These are phyloP conservation scores for Hippasteria phrygiana DNA, from an alignment of 53 echinoderm and acorn worm species.

Conservation along the genomic window DNA sequence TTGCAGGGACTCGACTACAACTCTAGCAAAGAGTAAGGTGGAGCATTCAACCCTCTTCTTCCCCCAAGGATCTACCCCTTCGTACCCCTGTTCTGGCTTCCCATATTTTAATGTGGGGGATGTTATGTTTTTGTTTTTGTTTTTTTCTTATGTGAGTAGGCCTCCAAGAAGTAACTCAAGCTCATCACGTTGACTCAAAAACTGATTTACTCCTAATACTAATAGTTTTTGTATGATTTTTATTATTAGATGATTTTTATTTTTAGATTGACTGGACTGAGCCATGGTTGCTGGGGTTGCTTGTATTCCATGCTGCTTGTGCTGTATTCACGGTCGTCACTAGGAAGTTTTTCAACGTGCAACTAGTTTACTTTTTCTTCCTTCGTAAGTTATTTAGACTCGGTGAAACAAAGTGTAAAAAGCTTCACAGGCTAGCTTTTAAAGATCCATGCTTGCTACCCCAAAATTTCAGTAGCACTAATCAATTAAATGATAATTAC, in stretches of 20 bases:
- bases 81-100: too few species aligned
- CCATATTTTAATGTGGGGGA: too few species aligned
- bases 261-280: constrained; percentile 93
- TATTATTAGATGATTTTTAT: background rate
- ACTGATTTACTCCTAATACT: background rate
- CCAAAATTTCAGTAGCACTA: background rate
- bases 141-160: too few species aligned
- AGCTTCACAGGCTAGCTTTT: background rate
- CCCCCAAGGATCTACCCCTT: too few species aligned
- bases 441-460: background rate
- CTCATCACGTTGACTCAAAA: too few species aligned
- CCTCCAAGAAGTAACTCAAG: too few species aligned
- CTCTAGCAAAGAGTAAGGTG: too few species aligned
- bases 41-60: too few species aligned
- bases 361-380: constrained; percentile 77
- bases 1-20: too few species aligned
- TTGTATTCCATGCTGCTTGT: constrained; percentile 76
- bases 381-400: constrained; percentile 75
- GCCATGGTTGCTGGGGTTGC: constrained; percentile 75
- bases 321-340: constrained; percentile 78
- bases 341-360: constrained; percentile 76
- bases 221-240: background rate
- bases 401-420: background rate
- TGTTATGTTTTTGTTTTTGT: too few species aligned
- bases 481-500: too few species aligned